Evolutionary conservation across 1,140 invertebrate species (phyloP).

Genomic region (Orchesella cincta): DNA sequence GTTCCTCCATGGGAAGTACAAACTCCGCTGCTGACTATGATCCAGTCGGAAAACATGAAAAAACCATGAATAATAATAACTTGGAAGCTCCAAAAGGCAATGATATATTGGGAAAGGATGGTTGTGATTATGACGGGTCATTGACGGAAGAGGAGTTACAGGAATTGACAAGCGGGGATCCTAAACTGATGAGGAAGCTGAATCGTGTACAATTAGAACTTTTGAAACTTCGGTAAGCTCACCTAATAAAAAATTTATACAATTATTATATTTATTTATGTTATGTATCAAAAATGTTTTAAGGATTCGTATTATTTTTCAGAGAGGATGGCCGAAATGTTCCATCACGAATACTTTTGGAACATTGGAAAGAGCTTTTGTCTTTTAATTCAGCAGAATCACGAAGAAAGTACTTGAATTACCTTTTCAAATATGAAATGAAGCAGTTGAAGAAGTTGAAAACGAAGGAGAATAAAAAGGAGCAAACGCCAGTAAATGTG

Average conservation of each 20-base stretch:
- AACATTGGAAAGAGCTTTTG: slow-evolving; percentile 66
- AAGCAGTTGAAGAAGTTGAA: slow-evolving; percentile 57
- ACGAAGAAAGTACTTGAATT: slow-evolving; percentile 64
- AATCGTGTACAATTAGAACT: slow-evolving; percentile 59
- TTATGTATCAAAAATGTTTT: no score
- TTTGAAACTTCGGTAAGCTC: no score
- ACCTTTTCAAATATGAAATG: slow-evolving; percentile 66
- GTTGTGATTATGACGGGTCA: no score
- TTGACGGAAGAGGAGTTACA: slow-evolving; percentile 46
- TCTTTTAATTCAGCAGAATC: slow-evolving; percentile 56
- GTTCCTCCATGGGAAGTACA: no score
- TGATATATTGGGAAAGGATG: no score
- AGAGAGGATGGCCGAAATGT: slow-evolving; percentile 60
- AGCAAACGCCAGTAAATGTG: slow-evolving; percentile 55
- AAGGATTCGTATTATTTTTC: background rate
- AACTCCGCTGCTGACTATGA: no score
- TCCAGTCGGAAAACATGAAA: no score
- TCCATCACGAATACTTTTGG: slow-evolving; percentile 59
- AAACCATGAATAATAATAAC: no score
- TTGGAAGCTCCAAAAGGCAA: no score
- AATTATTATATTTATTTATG: no score
- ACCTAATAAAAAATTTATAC: no score
- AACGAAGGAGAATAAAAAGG: slow-evolving; percentile 52
- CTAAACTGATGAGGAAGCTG: slow-evolving; percentile 57
- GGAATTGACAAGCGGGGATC: slow-evolving; percentile 51